Percentiles rank a stretch among this genome's conserved stretches.
These are phyloP conservation scores for Rhinolophus ferrumequinum DNA, from an alignment of 2,113 vertebrate species.

Conservation along the genomic window DNA sequence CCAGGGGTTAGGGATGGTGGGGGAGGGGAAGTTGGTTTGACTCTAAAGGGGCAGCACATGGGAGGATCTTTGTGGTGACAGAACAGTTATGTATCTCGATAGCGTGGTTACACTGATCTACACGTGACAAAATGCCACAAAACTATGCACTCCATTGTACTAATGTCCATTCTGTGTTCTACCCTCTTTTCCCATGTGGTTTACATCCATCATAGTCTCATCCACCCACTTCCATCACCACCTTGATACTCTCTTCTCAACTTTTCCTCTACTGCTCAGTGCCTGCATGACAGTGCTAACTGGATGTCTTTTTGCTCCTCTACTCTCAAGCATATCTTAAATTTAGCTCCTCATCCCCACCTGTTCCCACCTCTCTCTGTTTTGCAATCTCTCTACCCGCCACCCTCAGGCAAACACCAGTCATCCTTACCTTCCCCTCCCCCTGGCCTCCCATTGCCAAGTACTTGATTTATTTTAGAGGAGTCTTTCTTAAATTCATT, in stretches of 20 bases:
- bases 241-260: background rate
- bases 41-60: background rate
- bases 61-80: background rate
- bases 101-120: background rate
- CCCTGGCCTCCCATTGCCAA: background rate
- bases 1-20: background rate
- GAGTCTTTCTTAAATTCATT: background rate
- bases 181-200: background rate
- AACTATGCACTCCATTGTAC: accelerated
- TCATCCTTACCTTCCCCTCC: background rate
- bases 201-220: too few relatives aligned
- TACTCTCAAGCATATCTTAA: background rate
- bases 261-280: background rate
- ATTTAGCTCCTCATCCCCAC: too few relatives aligned
- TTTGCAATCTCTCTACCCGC: background rate
- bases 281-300: background rate
- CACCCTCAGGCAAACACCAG: background rate
- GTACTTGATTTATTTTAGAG: background rate
- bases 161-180: accelerated
- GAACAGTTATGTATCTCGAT: too few relatives aligned
- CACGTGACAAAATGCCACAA: background rate
- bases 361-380: too few relatives aligned
- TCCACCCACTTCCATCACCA: background rate
- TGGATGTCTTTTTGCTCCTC: background rate
- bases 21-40: background rate